Conservation (phyloP, 2,797 vertebrate species). For the Microchirus variegatus region DNA sequence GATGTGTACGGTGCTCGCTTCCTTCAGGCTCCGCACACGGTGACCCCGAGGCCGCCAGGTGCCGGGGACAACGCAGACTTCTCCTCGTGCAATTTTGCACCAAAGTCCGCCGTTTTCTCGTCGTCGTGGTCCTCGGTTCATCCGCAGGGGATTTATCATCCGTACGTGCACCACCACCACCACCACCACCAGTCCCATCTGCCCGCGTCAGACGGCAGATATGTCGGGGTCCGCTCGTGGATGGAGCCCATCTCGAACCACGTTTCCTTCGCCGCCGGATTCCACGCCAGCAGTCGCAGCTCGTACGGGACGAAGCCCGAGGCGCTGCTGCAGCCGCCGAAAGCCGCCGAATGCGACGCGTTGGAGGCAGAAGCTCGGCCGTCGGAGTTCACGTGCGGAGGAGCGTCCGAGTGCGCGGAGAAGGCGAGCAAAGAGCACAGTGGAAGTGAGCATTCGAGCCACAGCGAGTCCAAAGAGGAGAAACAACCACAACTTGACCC, state of each 20-base stretch:
- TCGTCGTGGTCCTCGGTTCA: slow-evolving; percentile 93
- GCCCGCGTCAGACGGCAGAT: slow-evolving; percentile 89
- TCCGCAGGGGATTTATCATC: slow-evolving; percentile 93
- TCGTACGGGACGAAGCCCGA: slow-evolving; percentile 91
- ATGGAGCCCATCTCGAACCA: slow-evolving; percentile 92
- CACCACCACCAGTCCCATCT: slow-evolving; percentile 89
- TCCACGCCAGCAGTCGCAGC: slow-evolving; percentile 79
- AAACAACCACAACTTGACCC: slow-evolving; percentile 98
- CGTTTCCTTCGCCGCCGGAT: slow-evolving; percentile 85
- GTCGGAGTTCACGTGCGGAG: slow-evolving; percentile 84
- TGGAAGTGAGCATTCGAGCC: slow-evolving; percentile 88
- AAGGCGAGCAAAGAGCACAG: slow-evolving; percentile 83
- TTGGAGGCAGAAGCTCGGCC: slow-evolving; percentile 83
- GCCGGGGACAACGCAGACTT: slow-evolving; percentile 90
- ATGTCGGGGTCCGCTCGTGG: slow-evolving; percentile 91
- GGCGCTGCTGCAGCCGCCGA: slow-evolving; percentile 54
- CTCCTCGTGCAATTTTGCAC: slow-evolving; percentile 95
- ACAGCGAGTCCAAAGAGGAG: slow-evolving; percentile 92
- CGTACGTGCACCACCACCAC: slow-evolving; percentile 88
- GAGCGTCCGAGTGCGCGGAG: slow-evolving; percentile 81
- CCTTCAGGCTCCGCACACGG: slow-evolving; percentile 86
- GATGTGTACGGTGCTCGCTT: slow-evolving; percentile 93
- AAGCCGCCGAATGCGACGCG: slow-evolving; percentile 81
- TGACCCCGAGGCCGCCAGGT: slow-evolving; percentile 93
- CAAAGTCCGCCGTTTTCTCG: slow-evolving; percentile 92